Percentiles rank a stretch among this genome's conserved stretches.
Conservation (phyloP, 1,140 invertebrate genomes). For the Panonychus citri region DNA sequence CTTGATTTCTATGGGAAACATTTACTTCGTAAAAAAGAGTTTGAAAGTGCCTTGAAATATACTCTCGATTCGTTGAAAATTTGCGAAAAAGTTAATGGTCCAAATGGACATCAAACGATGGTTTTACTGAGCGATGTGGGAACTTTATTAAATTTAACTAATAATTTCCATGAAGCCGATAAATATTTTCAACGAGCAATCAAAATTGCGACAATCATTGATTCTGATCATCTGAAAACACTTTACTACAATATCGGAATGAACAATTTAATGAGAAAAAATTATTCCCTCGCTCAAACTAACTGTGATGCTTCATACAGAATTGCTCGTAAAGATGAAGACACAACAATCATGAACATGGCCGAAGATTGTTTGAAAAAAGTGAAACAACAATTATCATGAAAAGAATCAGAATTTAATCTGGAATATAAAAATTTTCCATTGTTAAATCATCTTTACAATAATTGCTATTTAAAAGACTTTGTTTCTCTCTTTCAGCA, state of each 20-base stretch:
- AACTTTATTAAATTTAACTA: constrained; percentile 37
- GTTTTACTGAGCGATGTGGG: constrained; percentile 64
- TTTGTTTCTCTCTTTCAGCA: too few species aligned
- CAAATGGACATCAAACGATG: constrained; percentile 42
- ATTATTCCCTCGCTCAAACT: not conserved
- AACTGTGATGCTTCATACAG: not conserved
- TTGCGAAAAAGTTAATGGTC: constrained; percentile 37
- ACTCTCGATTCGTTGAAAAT: constrained; percentile 43
- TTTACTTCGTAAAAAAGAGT: constrained; percentile 13
- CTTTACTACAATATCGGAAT: constrained; percentile 52
- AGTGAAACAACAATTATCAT: not conserved
- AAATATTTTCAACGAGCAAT: constrained; percentile 43
- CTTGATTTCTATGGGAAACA: constrained; percentile 7
- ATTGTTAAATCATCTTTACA: too few species aligned
- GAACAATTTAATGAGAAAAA: not conserved
- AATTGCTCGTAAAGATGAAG: not conserved
- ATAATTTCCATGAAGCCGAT: constrained; percentile 41
- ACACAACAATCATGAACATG: not conserved
- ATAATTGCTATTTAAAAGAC: too few species aligned
- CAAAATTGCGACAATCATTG: constrained; percentile 33
- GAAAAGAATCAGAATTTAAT: too few species aligned
- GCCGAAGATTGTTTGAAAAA: not conserved
- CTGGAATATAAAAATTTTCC: too few species aligned
- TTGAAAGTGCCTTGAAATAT: constrained; percentile 36
- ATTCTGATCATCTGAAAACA: constrained; percentile 33